A percentile compares a stretch with the other conserved stretches of the same genome.
These are phyloP conservation scores for Drosophila suzukii DNA, from an alignment of 1,140 invertebrate species.

Conservation along the genomic window DNA sequence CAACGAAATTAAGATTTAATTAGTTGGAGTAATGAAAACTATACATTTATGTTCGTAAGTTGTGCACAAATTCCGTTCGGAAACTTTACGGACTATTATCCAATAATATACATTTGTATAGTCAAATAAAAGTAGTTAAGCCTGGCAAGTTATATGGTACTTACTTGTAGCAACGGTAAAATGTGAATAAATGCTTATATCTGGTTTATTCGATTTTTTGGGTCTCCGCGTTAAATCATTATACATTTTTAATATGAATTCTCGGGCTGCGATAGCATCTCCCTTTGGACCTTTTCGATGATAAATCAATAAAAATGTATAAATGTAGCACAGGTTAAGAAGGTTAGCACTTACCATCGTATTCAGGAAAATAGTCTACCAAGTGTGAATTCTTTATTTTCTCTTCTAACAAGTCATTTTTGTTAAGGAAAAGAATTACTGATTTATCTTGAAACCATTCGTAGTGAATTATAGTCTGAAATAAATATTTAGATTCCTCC, in stretches of 20 bases:
- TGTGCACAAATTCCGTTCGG: no score
- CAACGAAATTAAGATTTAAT: conserved; percentile 40
- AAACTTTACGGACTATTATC: no score
- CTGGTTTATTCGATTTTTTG: conserved; percentile 98
- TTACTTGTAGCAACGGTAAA: conserved; percentile 99
- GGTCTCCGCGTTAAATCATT: conserved; percentile 99
- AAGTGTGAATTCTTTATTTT: conserved; percentile 99
- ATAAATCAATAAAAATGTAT: conserved; percentile 22
- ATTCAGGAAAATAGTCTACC: conserved; percentile 99
- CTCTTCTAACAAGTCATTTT: conserved; percentile 99
- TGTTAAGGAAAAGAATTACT: conserved; percentile 99
- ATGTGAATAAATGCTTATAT: conserved; percentile 99
- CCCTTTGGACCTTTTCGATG: conserved; percentile 94
- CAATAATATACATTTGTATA: no score
- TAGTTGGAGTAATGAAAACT: not conserved
- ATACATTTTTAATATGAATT: conserved; percentile 99
- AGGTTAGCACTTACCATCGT: conserved; percentile 91
- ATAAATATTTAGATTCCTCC: conserved; percentile 99
- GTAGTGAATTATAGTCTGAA: conserved; percentile 99
- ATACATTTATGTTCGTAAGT: no score
- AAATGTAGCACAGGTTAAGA: conserved; percentile 5
- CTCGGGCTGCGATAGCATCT: conserved; percentile 98
- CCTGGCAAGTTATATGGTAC: not conserved
- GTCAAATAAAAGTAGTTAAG: no score
- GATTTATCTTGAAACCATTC: conserved; percentile 99